Conservation (phyloP, 1,140 invertebrate genomes). For the Eupristina koningsbergeri region DNA sequence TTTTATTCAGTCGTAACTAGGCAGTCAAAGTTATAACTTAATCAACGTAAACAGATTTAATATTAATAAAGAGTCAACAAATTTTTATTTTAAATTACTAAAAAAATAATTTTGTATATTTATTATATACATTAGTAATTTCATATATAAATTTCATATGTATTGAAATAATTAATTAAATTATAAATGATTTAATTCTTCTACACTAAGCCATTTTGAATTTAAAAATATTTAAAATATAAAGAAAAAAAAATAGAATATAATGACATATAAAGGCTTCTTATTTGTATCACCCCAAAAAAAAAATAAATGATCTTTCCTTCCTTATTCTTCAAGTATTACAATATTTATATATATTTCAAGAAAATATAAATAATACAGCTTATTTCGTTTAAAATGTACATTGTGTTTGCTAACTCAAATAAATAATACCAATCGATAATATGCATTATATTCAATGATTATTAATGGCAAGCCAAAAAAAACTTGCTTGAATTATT, state of each 20-base stretch:
- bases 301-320: too few relatives aligned
- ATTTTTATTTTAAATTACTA: neutral
- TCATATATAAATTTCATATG: neutral
- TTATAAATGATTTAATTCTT: neutral
- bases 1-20: conserved; percentile 19
- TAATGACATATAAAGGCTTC: neutral
- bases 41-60: neutral
- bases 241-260: conserved; percentile 20
- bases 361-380: neutral
- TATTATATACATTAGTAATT: neutral
- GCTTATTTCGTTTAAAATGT: too few relatives aligned
- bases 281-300: neutral
- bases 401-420: too few relatives aligned
- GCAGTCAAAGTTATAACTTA: neutral
- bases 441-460: neutral
- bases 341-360: too few relatives aligned
- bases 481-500: too few relatives aligned
- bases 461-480: neutral
- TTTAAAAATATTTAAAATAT: conserved; percentile 9
- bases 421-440: too few relatives aligned
- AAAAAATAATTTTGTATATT: neutral
- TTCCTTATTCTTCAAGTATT: too few relatives aligned
- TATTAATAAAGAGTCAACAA: conserved; percentile 16
- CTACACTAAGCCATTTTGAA: neutral
- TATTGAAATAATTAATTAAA: neutral